Percentiles rank a stretch among this genome's conserved stretches.
Evolutionary conservation across 2,113 vertebrate species (phyloP).

Genomic region (Herpetotheres cachinnans): DNA sequence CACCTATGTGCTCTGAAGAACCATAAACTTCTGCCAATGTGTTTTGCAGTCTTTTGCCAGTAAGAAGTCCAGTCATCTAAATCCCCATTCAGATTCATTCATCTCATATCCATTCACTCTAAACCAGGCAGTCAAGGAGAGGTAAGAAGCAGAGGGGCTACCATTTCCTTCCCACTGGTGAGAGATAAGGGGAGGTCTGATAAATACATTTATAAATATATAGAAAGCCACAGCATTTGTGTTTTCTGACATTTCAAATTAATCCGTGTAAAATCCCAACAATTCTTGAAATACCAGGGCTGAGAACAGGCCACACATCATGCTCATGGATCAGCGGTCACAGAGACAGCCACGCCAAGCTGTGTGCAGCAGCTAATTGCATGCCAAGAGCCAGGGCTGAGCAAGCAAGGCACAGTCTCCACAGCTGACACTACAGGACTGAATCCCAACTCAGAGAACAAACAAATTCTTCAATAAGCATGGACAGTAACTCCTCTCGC

Average conservation of each 20-base stretch:
- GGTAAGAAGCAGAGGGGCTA: background rate
- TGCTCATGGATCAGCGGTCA: rapidly evolving
- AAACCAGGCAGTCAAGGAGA: background rate
- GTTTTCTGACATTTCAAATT: background rate
- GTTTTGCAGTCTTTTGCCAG: background rate
- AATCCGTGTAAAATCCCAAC: background rate
- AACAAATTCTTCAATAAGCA: background rate
- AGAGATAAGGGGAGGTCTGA: background rate
- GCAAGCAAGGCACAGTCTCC: background rate
- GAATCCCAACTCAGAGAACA: background rate
- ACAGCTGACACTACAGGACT: rapidly evolving
- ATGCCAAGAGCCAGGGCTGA: background rate
- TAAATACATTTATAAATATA: background rate
- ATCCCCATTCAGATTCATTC: background rate
- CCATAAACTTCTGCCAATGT: background rate
- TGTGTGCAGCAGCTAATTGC: background rate
- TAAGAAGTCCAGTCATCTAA: background rate
- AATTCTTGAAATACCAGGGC: background rate
- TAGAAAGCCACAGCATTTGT: background rate
- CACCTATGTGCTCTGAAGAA: background rate
- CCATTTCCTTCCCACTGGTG: background rate
- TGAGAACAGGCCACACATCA: background rate
- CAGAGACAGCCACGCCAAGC: rapidly evolving
- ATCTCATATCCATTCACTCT: background rate
- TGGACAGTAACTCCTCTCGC: rapidly evolving